These are phyloP conservation scores for Zingel zingel DNA, from an alignment of 2,113 vertebrate species.

Conservation along the genomic window DNA sequence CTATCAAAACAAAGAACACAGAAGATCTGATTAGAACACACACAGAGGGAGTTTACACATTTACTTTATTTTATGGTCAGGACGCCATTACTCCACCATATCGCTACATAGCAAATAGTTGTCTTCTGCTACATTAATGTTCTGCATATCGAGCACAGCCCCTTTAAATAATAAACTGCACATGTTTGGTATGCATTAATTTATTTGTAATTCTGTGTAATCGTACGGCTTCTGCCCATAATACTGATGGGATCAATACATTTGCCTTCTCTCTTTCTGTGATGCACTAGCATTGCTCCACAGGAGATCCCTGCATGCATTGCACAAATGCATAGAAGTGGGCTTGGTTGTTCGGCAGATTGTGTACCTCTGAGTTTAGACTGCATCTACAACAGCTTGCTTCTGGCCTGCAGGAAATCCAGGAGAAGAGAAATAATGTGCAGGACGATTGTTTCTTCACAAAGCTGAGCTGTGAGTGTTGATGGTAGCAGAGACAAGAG, in stretches of 20 bases:
- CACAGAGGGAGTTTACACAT: no score
- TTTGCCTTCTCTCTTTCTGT: background rate
- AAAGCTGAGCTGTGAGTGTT: constrained; percentile 21
- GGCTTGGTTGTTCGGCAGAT: background rate
- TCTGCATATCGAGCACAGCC: no score
- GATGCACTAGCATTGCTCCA: background rate
- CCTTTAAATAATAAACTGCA: no score
- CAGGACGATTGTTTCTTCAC: constrained; percentile 33
- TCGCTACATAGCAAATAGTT: no score
- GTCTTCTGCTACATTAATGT: no score
- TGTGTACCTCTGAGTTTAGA: background rate
- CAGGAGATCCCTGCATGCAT: background rate
- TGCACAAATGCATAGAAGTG: background rate
- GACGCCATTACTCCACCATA: no score
- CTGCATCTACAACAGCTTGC: constrained; percentile 6
- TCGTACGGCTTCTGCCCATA: background rate
- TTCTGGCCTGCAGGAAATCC: constrained; percentile 36
- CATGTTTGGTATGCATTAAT: no score
- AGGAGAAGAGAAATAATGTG: constrained; percentile 26
- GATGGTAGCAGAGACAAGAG: constrained; percentile 18
- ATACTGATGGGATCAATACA: background rate
- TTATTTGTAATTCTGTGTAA: background rate
- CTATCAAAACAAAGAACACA: no score
- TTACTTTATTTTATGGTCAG: no score
- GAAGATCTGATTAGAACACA: no score